Conservation (phyloP, 1,140 invertebrate species). For the Pseudobourletiella spinata region DNA sequence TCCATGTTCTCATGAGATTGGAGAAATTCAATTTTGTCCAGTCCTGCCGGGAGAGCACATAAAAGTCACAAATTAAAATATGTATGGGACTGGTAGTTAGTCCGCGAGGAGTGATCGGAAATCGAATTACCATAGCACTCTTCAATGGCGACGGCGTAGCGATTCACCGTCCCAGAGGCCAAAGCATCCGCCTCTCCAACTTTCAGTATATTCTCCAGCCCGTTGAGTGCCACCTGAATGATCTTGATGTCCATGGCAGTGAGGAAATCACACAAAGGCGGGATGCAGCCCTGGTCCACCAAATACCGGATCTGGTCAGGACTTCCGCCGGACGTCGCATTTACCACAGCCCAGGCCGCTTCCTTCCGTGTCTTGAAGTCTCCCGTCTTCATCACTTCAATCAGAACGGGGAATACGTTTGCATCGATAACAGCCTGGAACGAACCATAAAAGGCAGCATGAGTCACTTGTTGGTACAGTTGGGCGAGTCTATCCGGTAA, state of each 20-base stretch:
- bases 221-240: conserved; percentile 94
- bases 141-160: conserved; percentile 84
- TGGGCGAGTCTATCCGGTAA: background rate
- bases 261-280: conserved; percentile 87
- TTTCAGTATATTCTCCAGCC: conserved; percentile 90
- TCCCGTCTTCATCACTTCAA: conserved; percentile 80
- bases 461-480: background rate
- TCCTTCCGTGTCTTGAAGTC: conserved; percentile 97
- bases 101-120: too few relatives aligned
- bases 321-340: conserved; percentile 90
- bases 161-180: conserved; percentile 61
- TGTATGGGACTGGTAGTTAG: too few relatives aligned
- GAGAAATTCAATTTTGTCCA: conserved; percentile 95
- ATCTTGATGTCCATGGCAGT: conserved; percentile 92
- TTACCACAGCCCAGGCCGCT: conserved; percentile 96
- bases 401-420: conserved; percentile 85
- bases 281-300: conserved; percentile 63
- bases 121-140: conserved; percentile 77
- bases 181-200: conserved; percentile 77
- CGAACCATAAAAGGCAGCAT: conserved; percentile 17
- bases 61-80: background rate
- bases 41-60: conserved; percentile 49
- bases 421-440: conserved; percentile 85
- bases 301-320: conserved; percentile 80
- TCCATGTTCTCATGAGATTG: conserved; percentile 94